These are phyloP conservation scores for Corythucha ciliata DNA, from an alignment of 2,888 invertebrate species.

Conservation along the genomic window DNA sequence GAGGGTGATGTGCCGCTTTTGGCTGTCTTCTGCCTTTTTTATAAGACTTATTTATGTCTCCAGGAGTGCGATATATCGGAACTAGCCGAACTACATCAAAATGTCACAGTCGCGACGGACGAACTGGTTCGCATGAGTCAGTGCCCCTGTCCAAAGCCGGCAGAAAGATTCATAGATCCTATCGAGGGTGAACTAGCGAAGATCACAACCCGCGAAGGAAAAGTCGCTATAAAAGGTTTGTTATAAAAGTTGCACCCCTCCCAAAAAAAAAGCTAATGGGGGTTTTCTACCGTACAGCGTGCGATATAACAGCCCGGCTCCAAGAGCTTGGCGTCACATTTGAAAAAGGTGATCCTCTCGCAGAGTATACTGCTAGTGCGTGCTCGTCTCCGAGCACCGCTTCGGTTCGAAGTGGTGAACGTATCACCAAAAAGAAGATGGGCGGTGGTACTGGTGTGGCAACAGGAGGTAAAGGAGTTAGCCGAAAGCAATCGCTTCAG, in stretches of 20 bases:
- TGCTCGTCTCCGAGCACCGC: neutral
- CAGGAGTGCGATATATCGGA: conserved; percentile 25
- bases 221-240: conserved; percentile 9
- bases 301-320: conserved; percentile 15
- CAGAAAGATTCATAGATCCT: neutral
- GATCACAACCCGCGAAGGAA: conserved; percentile 9
- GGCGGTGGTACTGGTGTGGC: neutral
- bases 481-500: neutral
- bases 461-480: neutral
- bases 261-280: no score
- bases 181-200: neutral
- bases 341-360: conserved; percentile 7
- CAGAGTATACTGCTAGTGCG: neutral
- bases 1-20: no score
- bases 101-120: conserved; percentile 25
- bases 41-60: no score
- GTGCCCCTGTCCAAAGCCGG: conserved; percentile 9
- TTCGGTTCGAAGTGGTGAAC: neutral
- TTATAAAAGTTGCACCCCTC: no score
- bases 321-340: conserved; percentile 16
- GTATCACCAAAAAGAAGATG: no score
- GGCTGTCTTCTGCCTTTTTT: no score
- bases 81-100: conserved; percentile 26
- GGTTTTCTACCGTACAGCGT: conserved; percentile 1
- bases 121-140: conserved; percentile 3